phyloP scores from a whole-genome alignment of 2,113 vertebrate species.

The Microcebus lehilahytsara region DNA sequence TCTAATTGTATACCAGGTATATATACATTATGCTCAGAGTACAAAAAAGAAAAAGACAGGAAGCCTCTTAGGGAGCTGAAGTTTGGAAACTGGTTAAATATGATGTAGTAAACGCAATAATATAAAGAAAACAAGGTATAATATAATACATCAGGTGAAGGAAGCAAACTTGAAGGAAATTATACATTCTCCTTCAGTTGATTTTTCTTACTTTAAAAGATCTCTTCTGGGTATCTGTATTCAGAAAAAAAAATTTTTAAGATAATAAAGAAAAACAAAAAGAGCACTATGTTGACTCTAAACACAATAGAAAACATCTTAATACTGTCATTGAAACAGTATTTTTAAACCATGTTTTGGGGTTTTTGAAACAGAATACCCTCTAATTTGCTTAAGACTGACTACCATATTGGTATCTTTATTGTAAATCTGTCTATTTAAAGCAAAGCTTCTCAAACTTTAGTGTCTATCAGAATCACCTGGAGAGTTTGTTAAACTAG shows the following conservation, averaged over 20 bases:
- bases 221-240: too few species aligned
- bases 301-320: conserved; percentile 34
- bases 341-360: background rate
- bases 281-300: background rate
- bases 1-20: background rate
- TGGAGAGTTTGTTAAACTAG: background rate
- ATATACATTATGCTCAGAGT: background rate
- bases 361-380: conserved; percentile 10
- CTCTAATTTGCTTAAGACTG: background rate
- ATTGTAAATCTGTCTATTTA: conserved; percentile 12
- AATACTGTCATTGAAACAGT: background rate
- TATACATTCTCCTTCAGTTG: background rate
- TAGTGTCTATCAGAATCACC: conserved; percentile 25
- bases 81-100: conserved; percentile 3
- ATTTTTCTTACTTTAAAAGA: conserved; percentile 6
- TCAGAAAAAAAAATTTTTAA: too few species aligned
- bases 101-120: background rate
- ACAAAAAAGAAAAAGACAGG: background rate
- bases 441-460: conserved; percentile 13
- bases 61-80: background rate
- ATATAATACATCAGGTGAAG: background rate
- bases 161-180: conserved; percentile 22
- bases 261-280: too few species aligned
- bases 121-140: background rate
- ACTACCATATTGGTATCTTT: background rate